Base-by-base conservation (phyloP, 2,113 vertebrate species). In the Pomatorhinus ruficollis region DNA sequence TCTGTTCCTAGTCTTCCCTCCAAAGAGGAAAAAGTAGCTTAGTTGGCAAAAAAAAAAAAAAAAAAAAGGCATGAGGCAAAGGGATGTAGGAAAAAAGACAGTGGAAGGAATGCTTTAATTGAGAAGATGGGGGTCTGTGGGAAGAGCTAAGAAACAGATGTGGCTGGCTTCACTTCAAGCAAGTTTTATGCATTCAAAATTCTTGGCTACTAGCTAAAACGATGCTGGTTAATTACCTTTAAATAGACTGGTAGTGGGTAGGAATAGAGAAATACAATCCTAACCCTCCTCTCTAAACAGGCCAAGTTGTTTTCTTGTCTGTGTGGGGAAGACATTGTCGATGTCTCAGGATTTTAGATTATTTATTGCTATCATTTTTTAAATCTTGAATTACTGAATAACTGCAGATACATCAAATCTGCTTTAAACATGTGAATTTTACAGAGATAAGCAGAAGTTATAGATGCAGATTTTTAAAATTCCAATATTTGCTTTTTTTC, bases 41-140 rank as follows among this genome's bases (percentile, higher is more conserved):
- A 92, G 60, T 25, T 89, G 68, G 71, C 79, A 88, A 74, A 94
- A 93, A 72, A 59, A 59, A n/a, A 82, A 63, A 93, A 76, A 42
- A 63, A 39, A 50, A 50, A 50, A 15, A 6, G 6, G 37, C 64
- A 75, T 71, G 71, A 95, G 76, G 60, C 82, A 87, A 88, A 93
- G 70, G 59, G 91, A 70, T 5, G 2, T 56, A 83, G 71, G 64
- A 61, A 82, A 94, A 87, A 81, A 92, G 85, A 63, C 88, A 90
- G 88, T 90, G 88, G 92, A 96, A 94, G 88, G 92, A 95, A 95
- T 96, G 90, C 47, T 90, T 88, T 95, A 96, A 93, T 96, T 96
- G 91, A 57, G 77, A 57, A 83, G 84, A 64, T 94, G 68, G 33
- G 35, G 39, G 33, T 27, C 47, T 90, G 52, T 15, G 53, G n/a